Percentiles rank a stretch among this genome's conserved stretches.
Evolutionary conservation across 2,113 vertebrate genomes (phyloP).

Genomic region (Arvicanthis niloticus): DNA sequence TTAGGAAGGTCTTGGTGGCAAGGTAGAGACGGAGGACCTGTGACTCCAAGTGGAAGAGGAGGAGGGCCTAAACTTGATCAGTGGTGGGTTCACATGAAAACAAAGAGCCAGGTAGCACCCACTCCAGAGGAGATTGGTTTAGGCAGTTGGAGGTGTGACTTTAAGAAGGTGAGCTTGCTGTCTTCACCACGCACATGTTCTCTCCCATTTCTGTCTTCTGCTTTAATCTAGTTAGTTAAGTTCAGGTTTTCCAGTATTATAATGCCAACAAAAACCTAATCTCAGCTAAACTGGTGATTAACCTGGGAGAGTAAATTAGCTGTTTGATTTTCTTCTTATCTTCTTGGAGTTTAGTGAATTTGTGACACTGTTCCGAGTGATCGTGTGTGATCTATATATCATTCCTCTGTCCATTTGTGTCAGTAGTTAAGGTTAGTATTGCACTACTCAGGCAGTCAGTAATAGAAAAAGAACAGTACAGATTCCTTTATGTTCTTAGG

Average conservation of each 20-base stretch:
- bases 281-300: background rate
- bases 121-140: background rate
- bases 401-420: background rate
- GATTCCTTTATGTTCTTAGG: background rate
- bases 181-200: background rate
- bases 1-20: constrained; percentile 25
- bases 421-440: background rate
- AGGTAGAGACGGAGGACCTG: background rate
- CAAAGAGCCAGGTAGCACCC: background rate
- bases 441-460: background rate
- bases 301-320: background rate
- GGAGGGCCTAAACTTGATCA: background rate
- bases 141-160: background rate
- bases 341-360: constrained; percentile 1
- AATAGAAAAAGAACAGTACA: background rate
- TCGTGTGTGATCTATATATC: background rate
- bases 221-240: constrained; percentile 35
- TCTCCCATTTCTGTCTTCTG: background rate
- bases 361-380: constrained; percentile 3
- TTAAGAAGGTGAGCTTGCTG: constrained; percentile 17
- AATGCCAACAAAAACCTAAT: background rate
- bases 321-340: background rate
- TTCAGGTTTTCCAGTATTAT: background rate
- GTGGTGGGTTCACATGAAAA: background rate
- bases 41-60: background rate